These are phyloP conservation scores for Myiagra hebetior DNA, from an alignment of 2,113 vertebrate species.

Conservation along the genomic window DNA sequence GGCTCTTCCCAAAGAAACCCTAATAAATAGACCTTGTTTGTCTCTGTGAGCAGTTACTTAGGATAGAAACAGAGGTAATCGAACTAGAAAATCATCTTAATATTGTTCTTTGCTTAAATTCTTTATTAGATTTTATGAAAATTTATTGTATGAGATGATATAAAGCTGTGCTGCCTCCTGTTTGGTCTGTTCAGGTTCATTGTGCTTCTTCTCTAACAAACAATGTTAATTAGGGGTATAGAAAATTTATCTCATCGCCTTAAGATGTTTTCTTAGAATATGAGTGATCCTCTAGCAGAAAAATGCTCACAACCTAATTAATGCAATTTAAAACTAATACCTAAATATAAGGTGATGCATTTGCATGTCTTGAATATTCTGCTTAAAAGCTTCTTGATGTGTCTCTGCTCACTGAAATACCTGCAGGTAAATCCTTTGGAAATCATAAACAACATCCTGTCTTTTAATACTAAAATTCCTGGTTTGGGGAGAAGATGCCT, in stretches of 20 bases:
- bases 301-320: not conserved
- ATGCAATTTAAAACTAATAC: not conserved
- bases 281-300: not conserved
- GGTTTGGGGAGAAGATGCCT: not conserved
- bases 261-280: not conserved
- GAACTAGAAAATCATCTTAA: not conserved
- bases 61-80: not conserved
- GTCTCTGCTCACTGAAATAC: not conserved
- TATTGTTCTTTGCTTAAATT: not conserved
- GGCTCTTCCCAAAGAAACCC: not conserved
- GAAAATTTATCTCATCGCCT: not conserved
- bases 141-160: not conserved
- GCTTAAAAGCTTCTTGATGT: not conserved
- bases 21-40: not conserved
- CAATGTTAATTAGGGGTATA: not conserved
- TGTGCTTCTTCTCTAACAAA: not conserved
- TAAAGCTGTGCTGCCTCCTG: not conserved
- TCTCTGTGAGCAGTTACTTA: not conserved
- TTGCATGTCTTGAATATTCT: not conserved
- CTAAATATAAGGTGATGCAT: accelerated
- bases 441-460: not conserved
- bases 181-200: not conserved
- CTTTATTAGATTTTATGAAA: not conserved
- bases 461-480: not conserved
- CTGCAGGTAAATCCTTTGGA: not conserved